These are phyloP conservation scores for Tragelaphus oryx DNA, from an alignment of 2,797 vertebrate genomes.

Conservation along the genomic window DNA sequence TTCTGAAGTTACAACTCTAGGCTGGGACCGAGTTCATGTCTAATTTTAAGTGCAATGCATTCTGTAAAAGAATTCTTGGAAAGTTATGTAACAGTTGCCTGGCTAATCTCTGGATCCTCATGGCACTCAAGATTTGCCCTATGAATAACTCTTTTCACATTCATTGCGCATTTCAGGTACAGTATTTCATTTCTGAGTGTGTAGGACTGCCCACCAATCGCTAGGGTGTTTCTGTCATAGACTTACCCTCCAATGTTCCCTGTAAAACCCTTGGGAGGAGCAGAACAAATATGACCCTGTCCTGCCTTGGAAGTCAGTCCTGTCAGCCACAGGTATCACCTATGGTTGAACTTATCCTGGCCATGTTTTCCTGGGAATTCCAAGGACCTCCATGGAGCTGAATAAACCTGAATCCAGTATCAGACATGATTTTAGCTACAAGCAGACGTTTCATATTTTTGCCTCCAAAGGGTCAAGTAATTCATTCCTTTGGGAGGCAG, in stretches of 20 bases:
- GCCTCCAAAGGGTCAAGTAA: not conserved
- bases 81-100: not conserved
- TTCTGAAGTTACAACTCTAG: not conserved
- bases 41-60: not conserved
- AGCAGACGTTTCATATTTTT: not conserved
- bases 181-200: not conserved
- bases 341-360: not conserved
- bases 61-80: not conserved
- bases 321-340: not conserved
- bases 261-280: slow-evolving; percentile 49
- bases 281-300: not conserved
- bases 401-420: not conserved
- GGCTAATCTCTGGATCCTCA: not conserved
- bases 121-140: not conserved
- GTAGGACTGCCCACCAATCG: not conserved
- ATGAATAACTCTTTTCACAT: not conserved
- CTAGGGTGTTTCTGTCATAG: slow-evolving; percentile 40
- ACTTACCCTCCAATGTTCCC: slow-evolving; percentile 49
- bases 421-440: not conserved
- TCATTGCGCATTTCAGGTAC: not conserved
- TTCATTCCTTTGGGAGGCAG: not conserved
- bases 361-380: not conserved
- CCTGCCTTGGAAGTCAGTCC: not conserved
- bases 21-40: not conserved
- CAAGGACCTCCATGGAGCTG: not conserved